A percentile compares a stretch with the other conserved stretches of the same genome.
Conservation (phyloP, 2,113 vertebrate genomes). For the Planiliza haematocheilus region DNA sequence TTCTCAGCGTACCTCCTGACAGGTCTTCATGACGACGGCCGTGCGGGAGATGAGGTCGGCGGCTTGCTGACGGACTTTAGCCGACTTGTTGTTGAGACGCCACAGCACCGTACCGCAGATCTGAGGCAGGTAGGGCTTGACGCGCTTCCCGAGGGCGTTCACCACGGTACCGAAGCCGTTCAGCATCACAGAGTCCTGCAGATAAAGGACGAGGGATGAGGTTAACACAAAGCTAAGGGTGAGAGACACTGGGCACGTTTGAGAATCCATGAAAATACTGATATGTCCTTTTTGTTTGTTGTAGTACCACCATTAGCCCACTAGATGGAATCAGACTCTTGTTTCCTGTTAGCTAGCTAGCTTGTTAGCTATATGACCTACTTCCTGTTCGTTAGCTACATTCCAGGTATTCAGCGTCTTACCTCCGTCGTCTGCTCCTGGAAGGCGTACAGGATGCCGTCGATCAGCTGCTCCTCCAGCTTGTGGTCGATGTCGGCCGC, state of each 20-base stretch:
- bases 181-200: conserved; percentile 97
- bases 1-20: conserved; percentile 99
- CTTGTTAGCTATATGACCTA: no score
- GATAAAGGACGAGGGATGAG: no score
- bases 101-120: conserved; percentile 99
- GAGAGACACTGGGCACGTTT: no score
- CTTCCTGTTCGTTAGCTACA: no score
- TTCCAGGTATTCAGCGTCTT: no score
- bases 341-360: no score
- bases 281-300: no score
- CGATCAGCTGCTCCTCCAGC: conserved; percentile 97
- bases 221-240: no score
- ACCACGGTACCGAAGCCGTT: conserved; percentile 99
- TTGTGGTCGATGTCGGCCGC: conserved; percentile 99
- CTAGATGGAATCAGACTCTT: no score
- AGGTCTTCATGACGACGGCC: conserved; percentile 99
- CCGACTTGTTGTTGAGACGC: conserved; percentile 99
- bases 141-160: conserved; percentile 97
- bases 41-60: conserved; percentile 98
- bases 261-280: no score
- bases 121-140: conserved; percentile 98
- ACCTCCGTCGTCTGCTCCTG: conserved; percentile 99
- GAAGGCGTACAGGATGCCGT: conserved; percentile 97
- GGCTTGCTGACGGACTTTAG: conserved; percentile 97
- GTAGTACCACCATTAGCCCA: no score